A percentile compares a stretch with the other conserved stretches of the same genome.
These are phyloP conservation scores for Meriones psammophilus DNA, from an alignment of 2,797 vertebrate species.

Conservation along the genomic window DNA sequence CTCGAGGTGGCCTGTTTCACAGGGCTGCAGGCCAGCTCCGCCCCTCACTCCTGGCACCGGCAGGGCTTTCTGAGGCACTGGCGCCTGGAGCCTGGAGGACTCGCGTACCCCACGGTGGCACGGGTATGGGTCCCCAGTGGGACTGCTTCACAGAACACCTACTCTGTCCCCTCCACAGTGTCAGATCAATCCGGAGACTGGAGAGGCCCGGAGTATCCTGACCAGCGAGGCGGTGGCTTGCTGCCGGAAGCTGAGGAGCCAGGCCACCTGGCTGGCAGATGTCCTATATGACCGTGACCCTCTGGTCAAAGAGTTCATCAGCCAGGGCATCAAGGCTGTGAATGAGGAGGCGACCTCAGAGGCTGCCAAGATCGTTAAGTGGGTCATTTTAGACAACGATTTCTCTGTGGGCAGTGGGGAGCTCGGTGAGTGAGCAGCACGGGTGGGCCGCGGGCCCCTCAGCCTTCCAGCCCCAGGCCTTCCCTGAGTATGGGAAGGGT, in stretches of 20 bases:
- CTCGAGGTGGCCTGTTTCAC: neutral
- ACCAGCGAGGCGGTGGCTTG: slow-evolving; percentile 88
- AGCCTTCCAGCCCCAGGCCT: neutral
- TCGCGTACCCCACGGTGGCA: neutral
- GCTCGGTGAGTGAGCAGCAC: slow-evolving; percentile 89
- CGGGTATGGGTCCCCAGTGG: neutral
- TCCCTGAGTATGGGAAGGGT: neutral
- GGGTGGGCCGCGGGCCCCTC: neutral
- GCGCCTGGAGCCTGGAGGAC: neutral
- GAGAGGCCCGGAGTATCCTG: slow-evolving; percentile 90
- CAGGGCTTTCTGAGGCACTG: neutral
- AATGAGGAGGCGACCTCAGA: slow-evolving; percentile 91
- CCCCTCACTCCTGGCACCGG: neutral
- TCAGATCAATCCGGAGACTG: slow-evolving; percentile 89
- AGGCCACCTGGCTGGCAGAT: slow-evolving; percentile 90
- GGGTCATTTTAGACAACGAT: slow-evolving; percentile 92
- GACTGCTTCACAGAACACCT: neutral
- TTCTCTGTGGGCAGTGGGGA: slow-evolving; percentile 93
- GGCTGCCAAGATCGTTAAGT: slow-evolving; percentile 94
- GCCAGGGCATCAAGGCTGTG: slow-evolving; percentile 90
- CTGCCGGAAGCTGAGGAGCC: slow-evolving; percentile 91
- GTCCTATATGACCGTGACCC: slow-evolving; percentile 89
- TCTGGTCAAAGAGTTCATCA: slow-evolving; percentile 88
- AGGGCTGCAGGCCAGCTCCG: neutral
- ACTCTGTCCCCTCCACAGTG: slow-evolving; percentile 86